Evolutionary conservation across 2,888 invertebrate genomes (phyloP), one percentile per base, ranked within the genome.

Genomic region (Lasioglossum oenotherae): DNA sequence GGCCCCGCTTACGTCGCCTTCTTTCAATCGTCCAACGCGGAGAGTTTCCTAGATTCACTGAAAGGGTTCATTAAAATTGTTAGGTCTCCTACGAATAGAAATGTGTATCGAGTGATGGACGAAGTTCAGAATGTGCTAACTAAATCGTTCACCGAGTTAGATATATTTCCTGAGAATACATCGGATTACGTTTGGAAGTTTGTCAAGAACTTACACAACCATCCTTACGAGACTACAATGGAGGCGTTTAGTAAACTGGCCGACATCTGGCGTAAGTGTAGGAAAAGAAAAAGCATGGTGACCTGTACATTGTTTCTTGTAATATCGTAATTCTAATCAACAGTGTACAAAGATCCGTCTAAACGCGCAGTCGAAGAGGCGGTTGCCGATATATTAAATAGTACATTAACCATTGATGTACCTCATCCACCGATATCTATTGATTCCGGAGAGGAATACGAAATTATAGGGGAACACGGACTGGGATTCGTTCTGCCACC

Each of bases 191-290:
- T 97, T 0, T 97, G 97, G 97, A 96, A 96, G 85, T 96, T 97
- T 91, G 95, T 97, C 38, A 96, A 95, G 90, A 96, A 96, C 93
- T 95, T 96, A 81, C 96, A 96, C 88, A 96, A 96, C 84, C 96
- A 98, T 93, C 98, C 99, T 0, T 98, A 98, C 93, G 98, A 97
- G 93, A 97, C 98, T 0, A 98, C 98, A 0, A 95, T 98, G 96
- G 98, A 98, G 92, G 97, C 98, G 0, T 98, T 99, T 95, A 97
- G 98, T 41, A 98, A 98, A 95, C 96, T 99, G 41, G 97, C 98
- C 19, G 97, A 98, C 95, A 97, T 97, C 93, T 97, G 97, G 91
- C 95, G 97, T 96, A 96, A 96, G 95, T 95, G 23, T 60, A 4
- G 41, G 23, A 14, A 23, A 74, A 38, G 6, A 19, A 46, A 73